These are phyloP conservation scores for Acipenser transmontanus DNA, from an alignment of 2,797 vertebrate species.

Conservation along the genomic window DNA sequence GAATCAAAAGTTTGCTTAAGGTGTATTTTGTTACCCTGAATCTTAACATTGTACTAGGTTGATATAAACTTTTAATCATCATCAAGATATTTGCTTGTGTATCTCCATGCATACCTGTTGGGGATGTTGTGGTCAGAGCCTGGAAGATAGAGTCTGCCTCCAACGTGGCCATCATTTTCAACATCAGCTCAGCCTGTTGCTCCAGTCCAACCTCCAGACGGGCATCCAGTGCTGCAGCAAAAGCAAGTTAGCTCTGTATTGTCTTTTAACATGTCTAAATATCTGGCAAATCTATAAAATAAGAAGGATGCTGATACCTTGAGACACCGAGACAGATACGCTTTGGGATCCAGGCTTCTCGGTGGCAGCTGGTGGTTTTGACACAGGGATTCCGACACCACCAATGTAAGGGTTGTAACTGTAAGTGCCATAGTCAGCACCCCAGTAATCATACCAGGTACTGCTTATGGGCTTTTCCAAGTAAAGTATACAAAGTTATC, in stretches of 20 bases:
- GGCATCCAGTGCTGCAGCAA: slow-evolving; percentile 78
- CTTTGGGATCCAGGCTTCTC: slow-evolving; percentile 94
- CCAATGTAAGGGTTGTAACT: slow-evolving; percentile 96
- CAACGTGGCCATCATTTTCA: slow-evolving; percentile 98
- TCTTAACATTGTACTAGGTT: too few relatives aligned
- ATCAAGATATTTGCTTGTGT: background rate
- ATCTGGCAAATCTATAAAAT: too few relatives aligned
- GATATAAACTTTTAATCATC: too few relatives aligned
- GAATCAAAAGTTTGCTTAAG: too few relatives aligned
- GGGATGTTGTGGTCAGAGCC: slow-evolving; percentile 85
- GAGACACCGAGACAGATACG: slow-evolving; percentile 90
- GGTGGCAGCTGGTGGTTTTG: slow-evolving; percentile 77
- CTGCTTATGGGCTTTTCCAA: slow-evolving; percentile 86
- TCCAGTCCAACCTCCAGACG: slow-evolving; percentile 94
- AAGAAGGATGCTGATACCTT: slow-evolving; percentile 56
- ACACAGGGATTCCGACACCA: slow-evolving; percentile 87
- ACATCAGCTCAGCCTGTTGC: slow-evolving; percentile 95
- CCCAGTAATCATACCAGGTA: slow-evolving; percentile 99
- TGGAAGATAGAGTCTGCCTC: slow-evolving; percentile 96
- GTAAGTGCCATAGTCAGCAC: slow-evolving; percentile 91
- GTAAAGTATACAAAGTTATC: too few relatives aligned
- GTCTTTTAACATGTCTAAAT: too few relatives aligned
- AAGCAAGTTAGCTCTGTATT: too few relatives aligned
- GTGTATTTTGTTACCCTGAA: too few relatives aligned
- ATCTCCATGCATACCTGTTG: slow-evolving; percentile 64